Evolutionary conservation across 2,797 vertebrate species (phyloP), one percentile per base, ranked within the genome.

Genomic region (Neomorphus geoffroyi): DNA sequence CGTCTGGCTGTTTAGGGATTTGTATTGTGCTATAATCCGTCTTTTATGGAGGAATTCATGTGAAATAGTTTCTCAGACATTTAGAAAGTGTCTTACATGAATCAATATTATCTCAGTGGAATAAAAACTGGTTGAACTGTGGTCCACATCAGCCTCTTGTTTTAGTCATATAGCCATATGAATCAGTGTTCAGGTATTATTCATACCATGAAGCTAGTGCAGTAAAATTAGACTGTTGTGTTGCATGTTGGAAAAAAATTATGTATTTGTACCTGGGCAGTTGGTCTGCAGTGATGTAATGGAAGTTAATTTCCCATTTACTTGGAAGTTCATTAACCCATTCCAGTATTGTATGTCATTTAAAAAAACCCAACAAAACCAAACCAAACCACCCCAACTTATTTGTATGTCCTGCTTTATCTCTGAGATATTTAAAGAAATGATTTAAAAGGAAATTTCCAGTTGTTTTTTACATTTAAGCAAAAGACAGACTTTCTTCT

Each of bases 51-150:
- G 70, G 37, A 90, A 53, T 88, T 91, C 15, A 71, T 71, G 64
- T 89, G 67, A 39, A 91, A 86, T 88, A 46, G 23, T 95, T 97
- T 96, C 86, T 97, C 61, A 82, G 75, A 78, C 48, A 11, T 95
- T 95, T 88, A 81, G 89, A 94, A 96, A 93, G 94, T 87, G 60
- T 87, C 92, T 95, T 92, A 50, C 43, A 74, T 96, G 91, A 96
- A 87, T 95, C 66, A 66, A 19, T 39, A 71, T 65, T 85, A 53
- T 83, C 89, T 96, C 82, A 48, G 18, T 89, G 87, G 92, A 93
- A 86, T 95, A 88, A 92, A 93, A 91, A 33, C 11, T 82, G 58
- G 13, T 81, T 92, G 61, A 88, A 81, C 67, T 86, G 24, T 88
- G 80, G 48, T 91, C 79, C 30, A 71, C 37, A 45, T 73, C 39